Percentiles rank a stretch among this genome's conserved stretches.
Evolutionary conservation across 2,888 invertebrate genomes (phyloP).

Genomic region (Synergus japonicus): DNA sequence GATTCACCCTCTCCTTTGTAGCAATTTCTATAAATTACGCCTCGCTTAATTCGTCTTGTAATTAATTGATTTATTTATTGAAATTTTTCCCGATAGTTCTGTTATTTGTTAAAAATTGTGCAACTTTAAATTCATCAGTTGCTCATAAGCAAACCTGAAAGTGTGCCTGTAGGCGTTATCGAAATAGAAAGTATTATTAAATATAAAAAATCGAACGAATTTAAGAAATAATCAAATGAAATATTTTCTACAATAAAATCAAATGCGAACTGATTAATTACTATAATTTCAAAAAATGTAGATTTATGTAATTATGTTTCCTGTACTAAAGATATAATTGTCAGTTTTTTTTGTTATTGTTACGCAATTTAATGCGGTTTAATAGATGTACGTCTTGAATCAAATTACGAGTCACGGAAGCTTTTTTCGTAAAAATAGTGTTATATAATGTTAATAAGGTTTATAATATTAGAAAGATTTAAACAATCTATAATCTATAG

Average conservation of each 20-base stretch:
- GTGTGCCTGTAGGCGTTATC: no score
- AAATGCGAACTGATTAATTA: background rate
- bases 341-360: background rate
- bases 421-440: background rate
- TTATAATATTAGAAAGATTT: background rate
- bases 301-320: background rate
- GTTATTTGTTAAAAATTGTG: no score
- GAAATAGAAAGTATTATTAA: no score
- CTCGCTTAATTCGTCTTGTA: background rate
- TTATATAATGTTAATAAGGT: background rate
- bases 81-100: background rate
- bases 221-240: no score
- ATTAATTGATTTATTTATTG: background rate
- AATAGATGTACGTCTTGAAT: background rate
- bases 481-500: background rate
- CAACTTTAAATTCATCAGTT: no score
- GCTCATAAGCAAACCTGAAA: no score
- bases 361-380: background rate
- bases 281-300: background rate
- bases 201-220: no score
- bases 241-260: no score
- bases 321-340: background rate
- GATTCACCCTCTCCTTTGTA: constrained; percentile 35
- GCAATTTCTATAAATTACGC: background rate
- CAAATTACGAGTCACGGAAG: background rate